Conservation (phyloP, 2,888 invertebrate species). For the Leptinotarsa haldemani region DNA sequence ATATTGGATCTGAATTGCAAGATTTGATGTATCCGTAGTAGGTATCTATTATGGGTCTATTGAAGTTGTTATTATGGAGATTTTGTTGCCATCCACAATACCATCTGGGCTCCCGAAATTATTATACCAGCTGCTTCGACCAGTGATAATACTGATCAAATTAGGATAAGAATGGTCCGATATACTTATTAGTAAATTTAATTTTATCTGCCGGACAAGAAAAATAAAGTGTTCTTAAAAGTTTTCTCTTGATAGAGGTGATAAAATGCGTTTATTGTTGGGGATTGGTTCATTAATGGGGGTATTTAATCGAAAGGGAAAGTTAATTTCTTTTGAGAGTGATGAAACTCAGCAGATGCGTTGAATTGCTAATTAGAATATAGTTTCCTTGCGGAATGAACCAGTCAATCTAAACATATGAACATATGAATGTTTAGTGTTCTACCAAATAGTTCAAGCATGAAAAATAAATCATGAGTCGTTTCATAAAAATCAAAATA, state of each 20-base stretch:
- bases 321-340: neutral
- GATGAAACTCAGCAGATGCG: too few species aligned
- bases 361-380: too few species aligned
- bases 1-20: too few species aligned
- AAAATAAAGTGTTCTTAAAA: neutral
- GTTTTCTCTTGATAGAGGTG: neutral
- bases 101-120: conserved; percentile 20
- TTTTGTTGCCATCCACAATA: neutral
- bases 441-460: too few species aligned
- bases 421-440: too few species aligned
- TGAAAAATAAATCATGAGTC: too few species aligned
- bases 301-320: neutral
- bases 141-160: conserved; percentile 19
- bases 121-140: conserved; percentile 19
- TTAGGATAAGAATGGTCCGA: conserved; percentile 14
- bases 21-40: too few species aligned
- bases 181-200: conserved; percentile 19
- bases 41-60: neutral
- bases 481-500: too few species aligned
- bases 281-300: neutral
- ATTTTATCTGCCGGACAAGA: conserved; percentile 4
- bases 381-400: too few species aligned
- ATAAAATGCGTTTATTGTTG: conserved; percentile 3
- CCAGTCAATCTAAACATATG: too few species aligned
- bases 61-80: neutral